Conservation (phyloP, 2,888 invertebrate species). For the Drosophila nigritarsus region DNA sequence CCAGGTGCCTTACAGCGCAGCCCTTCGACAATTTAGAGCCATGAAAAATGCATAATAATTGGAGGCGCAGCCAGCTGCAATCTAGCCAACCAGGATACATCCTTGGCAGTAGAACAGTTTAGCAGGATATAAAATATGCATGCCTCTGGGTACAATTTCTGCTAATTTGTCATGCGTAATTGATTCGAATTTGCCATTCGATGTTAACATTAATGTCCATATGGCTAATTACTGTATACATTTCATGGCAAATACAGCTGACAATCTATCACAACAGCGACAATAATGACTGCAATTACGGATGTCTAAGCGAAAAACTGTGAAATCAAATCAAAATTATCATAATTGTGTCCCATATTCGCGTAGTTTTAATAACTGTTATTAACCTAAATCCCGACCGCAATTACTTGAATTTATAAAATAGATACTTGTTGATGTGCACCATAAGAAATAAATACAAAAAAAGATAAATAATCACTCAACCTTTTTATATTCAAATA, state of each 20-base stretch:
- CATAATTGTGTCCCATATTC: not conserved
- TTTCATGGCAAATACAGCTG: not conserved
- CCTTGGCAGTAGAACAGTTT: constrained; percentile 10
- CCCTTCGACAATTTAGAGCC: constrained; percentile 46
- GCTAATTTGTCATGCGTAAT: constrained; percentile 64
- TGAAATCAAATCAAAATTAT: constrained; percentile 1
- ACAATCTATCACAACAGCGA: not conserved
- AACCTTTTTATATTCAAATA: not conserved
- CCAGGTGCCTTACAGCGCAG: not conserved
- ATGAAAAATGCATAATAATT: constrained; percentile 74
- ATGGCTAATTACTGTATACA: constrained; percentile 11
- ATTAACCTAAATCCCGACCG: not conserved
- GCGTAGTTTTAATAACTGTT: not conserved
- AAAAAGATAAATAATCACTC: no score
- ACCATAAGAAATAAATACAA: not conserved
- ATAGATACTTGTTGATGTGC: not conserved
- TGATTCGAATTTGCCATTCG: constrained; percentile 41
- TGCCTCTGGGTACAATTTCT: constrained; percentile 55
- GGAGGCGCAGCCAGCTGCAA: constrained; percentile 3
- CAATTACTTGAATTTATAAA: not conserved
- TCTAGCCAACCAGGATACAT: constrained; percentile 5
- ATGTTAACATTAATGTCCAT: constrained; percentile 1
- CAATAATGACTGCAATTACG: constrained; percentile 6
- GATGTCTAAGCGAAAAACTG: not conserved
- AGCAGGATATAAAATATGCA: constrained; percentile 47